Conservation (phyloP, 2,113 vertebrate species). For the Haemorhous mexicanus region DNA sequence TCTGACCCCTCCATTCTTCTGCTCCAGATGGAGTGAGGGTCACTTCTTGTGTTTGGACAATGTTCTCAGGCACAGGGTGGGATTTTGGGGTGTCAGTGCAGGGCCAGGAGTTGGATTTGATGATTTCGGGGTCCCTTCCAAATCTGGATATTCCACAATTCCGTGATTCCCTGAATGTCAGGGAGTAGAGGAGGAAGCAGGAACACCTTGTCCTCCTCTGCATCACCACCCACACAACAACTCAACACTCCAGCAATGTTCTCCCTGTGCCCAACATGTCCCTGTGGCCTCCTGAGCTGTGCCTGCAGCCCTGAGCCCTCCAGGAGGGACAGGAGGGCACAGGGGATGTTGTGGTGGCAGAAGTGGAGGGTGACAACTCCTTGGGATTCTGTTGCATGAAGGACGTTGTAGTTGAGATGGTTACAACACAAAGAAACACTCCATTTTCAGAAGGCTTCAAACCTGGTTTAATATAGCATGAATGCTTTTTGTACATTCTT, state of each 20-base stretch:
- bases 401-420: background rate
- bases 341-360: background rate
- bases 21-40: background rate
- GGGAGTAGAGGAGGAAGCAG: background rate
- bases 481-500: background rate
- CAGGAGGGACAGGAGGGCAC: background rate
- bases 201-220: background rate
- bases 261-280: background rate
- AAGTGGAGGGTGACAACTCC: rapidly evolving
- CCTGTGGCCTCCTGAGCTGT: background rate
- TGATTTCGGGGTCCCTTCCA: background rate
- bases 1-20: background rate
- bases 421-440: background rate
- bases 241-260: background rate
- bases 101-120: background rate
- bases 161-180: background rate
- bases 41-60: background rate
- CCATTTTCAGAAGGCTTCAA: background rate
- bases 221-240: background rate
- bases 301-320: background rate
- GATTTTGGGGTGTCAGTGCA: background rate
- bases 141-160: background rate
- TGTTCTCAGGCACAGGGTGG: background rate
- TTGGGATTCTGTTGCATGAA: background rate
- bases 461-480: background rate